Percentiles rank a stretch among this genome's conserved stretches.
Evolutionary conservation across 2,888 invertebrate genomes (phyloP).

Genomic region (Autographa gamma): DNA sequence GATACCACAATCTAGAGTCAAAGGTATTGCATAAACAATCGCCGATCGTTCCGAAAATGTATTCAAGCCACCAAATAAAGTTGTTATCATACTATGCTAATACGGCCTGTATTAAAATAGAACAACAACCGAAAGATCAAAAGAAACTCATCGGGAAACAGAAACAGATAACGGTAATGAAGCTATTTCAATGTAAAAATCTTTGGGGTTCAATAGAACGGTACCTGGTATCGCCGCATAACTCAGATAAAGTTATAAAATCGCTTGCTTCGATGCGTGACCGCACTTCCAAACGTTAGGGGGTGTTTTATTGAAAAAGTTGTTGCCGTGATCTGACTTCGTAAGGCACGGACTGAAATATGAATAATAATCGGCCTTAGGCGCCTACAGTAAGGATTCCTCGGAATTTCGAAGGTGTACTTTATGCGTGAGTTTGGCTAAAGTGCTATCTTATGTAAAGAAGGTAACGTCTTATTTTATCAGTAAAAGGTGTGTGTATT

Average conservation of each 20-base stretch:
- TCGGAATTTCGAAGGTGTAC: constrained; percentile 58
- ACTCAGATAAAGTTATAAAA: constrained; percentile 87
- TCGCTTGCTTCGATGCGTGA: constrained; percentile 83
- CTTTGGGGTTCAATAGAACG: constrained; percentile 54
- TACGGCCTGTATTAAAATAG: constrained; percentile 24
- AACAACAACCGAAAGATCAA: constrained; percentile 47
- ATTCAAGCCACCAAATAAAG: constrained; percentile 18
- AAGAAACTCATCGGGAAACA: constrained; percentile 33
- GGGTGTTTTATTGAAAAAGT: constrained; percentile 88
- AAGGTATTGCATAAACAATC: constrained; percentile 20
- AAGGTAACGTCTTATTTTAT: constrained; percentile 24
- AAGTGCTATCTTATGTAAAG: constrained; percentile 42
- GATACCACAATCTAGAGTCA: constrained; percentile 14
- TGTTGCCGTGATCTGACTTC: constrained; percentile 84
- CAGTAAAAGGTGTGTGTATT: constrained; percentile 8
- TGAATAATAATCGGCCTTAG: constrained; percentile 81
- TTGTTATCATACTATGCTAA: constrained; percentile 47
- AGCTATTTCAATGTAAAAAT: constrained; percentile 60
- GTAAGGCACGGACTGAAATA: constrained; percentile 78
- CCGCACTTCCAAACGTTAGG: constrained; percentile 78
- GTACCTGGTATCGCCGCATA: constrained; percentile 73
- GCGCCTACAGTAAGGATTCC: constrained; percentile 65
- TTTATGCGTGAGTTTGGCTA: constrained; percentile 48
- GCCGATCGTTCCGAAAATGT: constrained; percentile 7
- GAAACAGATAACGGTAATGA: constrained; percentile 48